These are phyloP conservation scores for Isotomurus palustris DNA, from an alignment of 2,888 invertebrate species.

Conservation along the genomic window DNA sequence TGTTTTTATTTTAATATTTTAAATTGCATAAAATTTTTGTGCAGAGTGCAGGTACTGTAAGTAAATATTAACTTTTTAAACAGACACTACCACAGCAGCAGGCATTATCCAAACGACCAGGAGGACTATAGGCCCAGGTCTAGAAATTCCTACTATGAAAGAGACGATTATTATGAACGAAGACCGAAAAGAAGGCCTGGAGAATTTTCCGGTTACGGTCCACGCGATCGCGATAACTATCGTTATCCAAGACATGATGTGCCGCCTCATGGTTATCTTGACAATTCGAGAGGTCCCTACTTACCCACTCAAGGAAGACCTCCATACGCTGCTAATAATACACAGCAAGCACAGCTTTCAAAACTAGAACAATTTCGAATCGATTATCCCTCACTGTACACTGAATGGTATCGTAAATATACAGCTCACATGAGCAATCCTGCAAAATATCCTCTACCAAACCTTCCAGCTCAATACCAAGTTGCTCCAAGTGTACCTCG, in stretches of 20 bases:
- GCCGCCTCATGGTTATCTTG: not conserved
- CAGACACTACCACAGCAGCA: slow-evolving; percentile 2
- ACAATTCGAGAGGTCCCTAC: not conserved
- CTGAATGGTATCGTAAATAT: slow-evolving; percentile 71
- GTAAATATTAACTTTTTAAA: not conserved
- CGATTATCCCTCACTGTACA: slow-evolving; percentile 72
- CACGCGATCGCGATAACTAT: not conserved
- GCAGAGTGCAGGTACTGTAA: not conserved
- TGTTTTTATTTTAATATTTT: not conserved
- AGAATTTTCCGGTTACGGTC: not conserved
- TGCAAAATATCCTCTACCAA: slow-evolving; percentile 43
- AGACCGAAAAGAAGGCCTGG: not conserved
- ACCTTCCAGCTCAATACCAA: no score
- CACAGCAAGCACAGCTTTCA: not conserved
- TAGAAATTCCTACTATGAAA: slow-evolving; percentile 12
- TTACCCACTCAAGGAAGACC: not conserved
- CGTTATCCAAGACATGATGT: not conserved
- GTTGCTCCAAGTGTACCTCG: not conserved
- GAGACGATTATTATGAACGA: slow-evolving; percentile 9
- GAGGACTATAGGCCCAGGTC: slow-evolving; percentile 16
- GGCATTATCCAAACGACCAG: not conserved
- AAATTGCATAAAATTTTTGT: not conserved
- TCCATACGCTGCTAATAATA: not conserved
- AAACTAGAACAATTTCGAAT: slow-evolving; percentile 58
- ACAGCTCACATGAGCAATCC: slow-evolving; percentile 49